phyloP scores from a whole-genome alignment of 2,113 vertebrate genomes.

The Corvus moneduloides region DNA sequence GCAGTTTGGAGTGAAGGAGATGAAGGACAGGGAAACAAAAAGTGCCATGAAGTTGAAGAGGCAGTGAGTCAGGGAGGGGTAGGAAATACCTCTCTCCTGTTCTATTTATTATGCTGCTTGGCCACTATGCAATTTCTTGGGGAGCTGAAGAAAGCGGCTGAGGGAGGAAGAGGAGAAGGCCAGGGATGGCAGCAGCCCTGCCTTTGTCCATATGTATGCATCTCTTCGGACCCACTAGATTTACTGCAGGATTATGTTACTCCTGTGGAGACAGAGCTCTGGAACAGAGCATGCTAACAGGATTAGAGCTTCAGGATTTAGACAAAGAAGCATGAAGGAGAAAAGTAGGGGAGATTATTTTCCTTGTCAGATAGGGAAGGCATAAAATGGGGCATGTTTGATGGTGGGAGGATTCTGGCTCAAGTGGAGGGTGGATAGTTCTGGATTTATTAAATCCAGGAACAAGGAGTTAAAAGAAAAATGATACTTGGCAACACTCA shows the following conservation, averaged over 20 bases:
- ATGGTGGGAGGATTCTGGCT: slow-evolving; percentile 22
- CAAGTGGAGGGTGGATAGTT: background rate
- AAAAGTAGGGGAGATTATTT: slow-evolving; percentile 64
- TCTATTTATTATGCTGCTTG: slow-evolving; percentile 49
- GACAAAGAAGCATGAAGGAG: slow-evolving; percentile 71
- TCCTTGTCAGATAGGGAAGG: slow-evolving; percentile 32
- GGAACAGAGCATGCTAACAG: slow-evolving; percentile 76
- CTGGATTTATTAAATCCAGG: slow-evolving; percentile 62
- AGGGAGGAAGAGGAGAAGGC: background rate
- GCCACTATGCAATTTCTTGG: slow-evolving; percentile 16
- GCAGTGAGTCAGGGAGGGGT: background rate
- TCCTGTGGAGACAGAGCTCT: slow-evolving; percentile 66
- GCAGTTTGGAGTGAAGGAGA: slow-evolving; percentile 2
- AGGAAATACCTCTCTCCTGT: background rate
- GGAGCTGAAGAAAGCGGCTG: background rate
- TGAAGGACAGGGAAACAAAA: background rate
- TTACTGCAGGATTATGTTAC: slow-evolving; percentile 77
- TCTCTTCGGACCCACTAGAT: slow-evolving; percentile 63
- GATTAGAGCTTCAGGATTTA: slow-evolving; percentile 79
- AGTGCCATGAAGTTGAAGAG: background rate
- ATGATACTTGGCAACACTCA: slow-evolving; percentile 20
- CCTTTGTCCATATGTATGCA: background rate
- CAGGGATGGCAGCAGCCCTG: slow-evolving; percentile 34
- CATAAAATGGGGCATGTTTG: slow-evolving; percentile 41
- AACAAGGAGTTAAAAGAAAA: slow-evolving; percentile 48